Evolutionary conservation across 2,888 invertebrate genomes (phyloP).

Genomic region (Pollenia griseotomentosa): DNA sequence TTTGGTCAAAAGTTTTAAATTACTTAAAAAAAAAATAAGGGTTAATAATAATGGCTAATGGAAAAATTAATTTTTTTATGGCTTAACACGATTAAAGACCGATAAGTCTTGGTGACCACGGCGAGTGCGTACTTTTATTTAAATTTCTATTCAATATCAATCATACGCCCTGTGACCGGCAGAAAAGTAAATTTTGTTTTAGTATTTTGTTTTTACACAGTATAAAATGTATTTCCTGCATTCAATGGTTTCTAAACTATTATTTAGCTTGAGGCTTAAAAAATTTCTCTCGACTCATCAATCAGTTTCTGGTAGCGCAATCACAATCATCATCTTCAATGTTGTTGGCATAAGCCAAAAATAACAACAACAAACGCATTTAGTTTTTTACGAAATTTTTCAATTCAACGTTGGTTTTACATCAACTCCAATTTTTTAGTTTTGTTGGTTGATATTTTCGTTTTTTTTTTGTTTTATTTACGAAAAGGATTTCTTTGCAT

Average conservation of each 20-base stretch:
- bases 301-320: neutral
- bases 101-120: neutral
- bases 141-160: neutral
- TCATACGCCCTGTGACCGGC: neutral
- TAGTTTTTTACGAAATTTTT: neutral
- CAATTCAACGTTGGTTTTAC: slow-evolving; percentile 33
- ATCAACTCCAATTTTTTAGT: slow-evolving; percentile 6
- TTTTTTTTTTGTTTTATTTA: slow-evolving; percentile 41
- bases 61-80: too few relatives aligned
- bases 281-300: neutral
- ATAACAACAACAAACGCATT: slow-evolving; percentile 4
- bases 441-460: neutral
- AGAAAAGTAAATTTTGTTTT: neutral
- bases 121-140: neutral
- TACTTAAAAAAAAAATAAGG: too few relatives aligned
- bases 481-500: slow-evolving; percentile 56
- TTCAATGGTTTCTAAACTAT: neutral
- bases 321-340: too few relatives aligned
- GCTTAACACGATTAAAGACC: too few relatives aligned
- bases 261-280: slow-evolving; percentile 48
- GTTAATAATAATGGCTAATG: too few relatives aligned
- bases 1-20: too few relatives aligned
- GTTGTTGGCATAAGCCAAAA: neutral
- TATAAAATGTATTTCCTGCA: neutral
- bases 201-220: neutral